A percentile compares a stretch with the other conserved stretches of the same genome.
phyloP scores from a whole-genome alignment of 2,888 invertebrate genomes.

The Crioceris asparagi region DNA sequence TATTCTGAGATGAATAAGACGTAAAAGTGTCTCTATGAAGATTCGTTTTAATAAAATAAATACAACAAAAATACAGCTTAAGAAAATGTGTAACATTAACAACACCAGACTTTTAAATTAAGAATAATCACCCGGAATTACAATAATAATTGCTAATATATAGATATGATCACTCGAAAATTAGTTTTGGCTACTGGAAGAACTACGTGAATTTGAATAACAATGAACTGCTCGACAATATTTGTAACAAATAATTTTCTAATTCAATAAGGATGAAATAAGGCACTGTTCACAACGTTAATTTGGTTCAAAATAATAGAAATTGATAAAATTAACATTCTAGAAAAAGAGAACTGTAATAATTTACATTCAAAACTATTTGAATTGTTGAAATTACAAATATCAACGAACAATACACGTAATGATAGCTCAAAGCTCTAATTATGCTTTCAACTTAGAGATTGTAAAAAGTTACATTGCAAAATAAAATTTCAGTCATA shows the following conservation, averaged over 20 bases:
- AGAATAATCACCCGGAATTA: neutral
- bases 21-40: too few species aligned
- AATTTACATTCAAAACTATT: too few species aligned
- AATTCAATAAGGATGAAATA: neutral
- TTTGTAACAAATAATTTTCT: conserved; percentile 1
- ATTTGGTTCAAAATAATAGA: conserved; percentile 1
- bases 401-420: too few species aligned
- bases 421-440: too few species aligned
- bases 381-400: too few species aligned
- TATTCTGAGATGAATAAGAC: too few species aligned
- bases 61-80: conserved; percentile 25
- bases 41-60: conserved; percentile 26
- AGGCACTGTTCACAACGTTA: conserved; percentile 1
- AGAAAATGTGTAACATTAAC: conserved; percentile 23
- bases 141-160: neutral
- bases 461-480: too few species aligned
- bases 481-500: too few species aligned
- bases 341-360: too few species aligned
- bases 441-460: too few species aligned
- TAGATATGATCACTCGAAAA: conserved; percentile 1
- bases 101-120: conserved; percentile 21
- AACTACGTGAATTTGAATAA: neutral
- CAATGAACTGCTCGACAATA: neutral
- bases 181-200: conserved; percentile 1
- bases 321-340: too few species aligned